Base-by-base conservation (phyloP, 2,113 vertebrate genomes). In the Hemiprocne comata region DNA sequence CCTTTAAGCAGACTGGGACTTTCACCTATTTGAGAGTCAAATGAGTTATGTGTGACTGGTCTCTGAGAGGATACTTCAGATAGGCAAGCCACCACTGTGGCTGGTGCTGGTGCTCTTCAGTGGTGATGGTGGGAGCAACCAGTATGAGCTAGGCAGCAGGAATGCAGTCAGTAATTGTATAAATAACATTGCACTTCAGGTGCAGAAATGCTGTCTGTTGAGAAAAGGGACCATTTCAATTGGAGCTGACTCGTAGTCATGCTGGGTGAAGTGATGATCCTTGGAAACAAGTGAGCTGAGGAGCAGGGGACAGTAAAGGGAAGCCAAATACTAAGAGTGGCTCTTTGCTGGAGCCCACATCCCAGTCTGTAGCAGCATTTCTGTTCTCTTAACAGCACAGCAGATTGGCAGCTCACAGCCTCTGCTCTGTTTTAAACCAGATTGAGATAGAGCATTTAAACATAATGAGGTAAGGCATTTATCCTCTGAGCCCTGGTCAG, bases 401-500 rank as follows among this genome's bases (percentile, higher is more conserved):
- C 89, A 93, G 90, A 79, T 87, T 93, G 93, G 42, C 81, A 93
- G 74, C 67, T 92, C 38, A 11, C 28, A 67, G 73, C 44, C 81
- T 55, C 90, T 74, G 76, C 78, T 94, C 74, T 76, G 65, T 93
- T 95, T 95, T 83, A 91, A 94, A 89, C 82, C 89, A 92, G 71
- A 69, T 87, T 87, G 83, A 88, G 93, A 86, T n/a, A 85, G 70
- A 91, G 66, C 69, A 73, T 94, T 96, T 88, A 75, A 17, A 85
- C 38, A 4, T 94, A 87, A 92, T 94, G 84, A 96, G 88, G 67
- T 75, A 85, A 83, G 81, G 46, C 73, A 91, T 92, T 97, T 91
- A 95, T 95, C 89, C 72, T 83, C 66, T 86, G 95, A 96, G 60
- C 85, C 84, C 55, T 67, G 79, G 77, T 91, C 85, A 85, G 94